Base-by-base conservation (phyloP, 2,113 vertebrate species). In the Cettia cetti region DNA sequence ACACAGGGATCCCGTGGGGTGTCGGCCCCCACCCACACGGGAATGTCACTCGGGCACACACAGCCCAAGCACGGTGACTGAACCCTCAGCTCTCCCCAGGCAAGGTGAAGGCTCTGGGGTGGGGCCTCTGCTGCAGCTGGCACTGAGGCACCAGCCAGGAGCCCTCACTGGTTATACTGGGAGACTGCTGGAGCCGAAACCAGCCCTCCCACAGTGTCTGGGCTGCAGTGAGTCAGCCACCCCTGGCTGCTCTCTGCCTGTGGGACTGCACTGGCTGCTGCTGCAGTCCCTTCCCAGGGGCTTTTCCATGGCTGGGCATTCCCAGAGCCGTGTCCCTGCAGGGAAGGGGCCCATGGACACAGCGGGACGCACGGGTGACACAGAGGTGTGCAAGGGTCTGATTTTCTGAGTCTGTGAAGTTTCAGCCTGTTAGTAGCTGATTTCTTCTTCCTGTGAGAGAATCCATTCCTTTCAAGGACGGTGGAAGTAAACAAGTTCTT, bases 291-390 rank as follows among this genome's bases (percentile, higher is more conserved):
- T 56, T 33, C 30, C 13, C 16, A 22, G 71, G 39, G 15, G 26
- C 18, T 16, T 52, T 21, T 31, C 66, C 44, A 10, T 8, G 18
- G 39, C 30, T 50, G 56, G 54, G 31, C 45, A 4, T 56, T 66
- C n/a, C n/a, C 68, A 57, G 75, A 31, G 83, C 54, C 8, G 10
- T 35, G 50, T 30, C 57, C 33, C 47, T 33, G 47, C 65, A 22
- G 31, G 60, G 39, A 30, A n/a, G 28, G 15, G 4, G 13, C 13
- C 22, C 3, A 0, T 2, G 40, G 40, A 5, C 69, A 59, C 39
- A 22, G 35, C 1, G 1, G 6, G 52, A 31, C 47, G 11, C 21
- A 11, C 0, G 0, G 18, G 35, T 6, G 7, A 14, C 61, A 35
- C 23, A 24, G 10, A 15, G 6, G 3, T 13, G 49, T 22, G 47